Evolutionary conservation across 1,140 invertebrate genomes (phyloP), one percentile per base, ranked within the genome.

Genomic region (Drosophila pandora): DNA sequence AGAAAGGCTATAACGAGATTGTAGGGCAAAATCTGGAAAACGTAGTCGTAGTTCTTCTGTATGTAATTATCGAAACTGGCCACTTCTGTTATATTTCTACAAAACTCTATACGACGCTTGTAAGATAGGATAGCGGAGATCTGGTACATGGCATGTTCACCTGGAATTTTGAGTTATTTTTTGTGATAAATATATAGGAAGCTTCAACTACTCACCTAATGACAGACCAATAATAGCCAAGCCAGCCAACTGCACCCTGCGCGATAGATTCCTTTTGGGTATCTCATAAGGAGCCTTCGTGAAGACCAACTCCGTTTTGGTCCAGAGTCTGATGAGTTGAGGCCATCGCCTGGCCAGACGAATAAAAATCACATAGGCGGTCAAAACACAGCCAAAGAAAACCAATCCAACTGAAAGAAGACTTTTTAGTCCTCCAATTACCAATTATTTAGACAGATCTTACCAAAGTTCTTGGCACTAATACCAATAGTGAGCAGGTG

Each of bases 401-500:
- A 90, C 76, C 1, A 84, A 39, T n/a, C 90, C 90, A 13, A 89
- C 90, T 91, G 8, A 3, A 13, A 41, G 6, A 48, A 32, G 28
- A 30, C 2, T 2, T 6, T 1, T 13, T 7, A 2, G 9, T n/a
- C 7, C 13, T 22, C 9, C 37, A 47, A 23, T 5, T 34, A 9
- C 1, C 7, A 10, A 17, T 32, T 7, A 12, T 22, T 22, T 0
- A 6, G 8, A 3, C 0, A 21, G 8, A 3, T 56, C 80, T 62
- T 12, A 91, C 90, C 88, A 32, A 90, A 78, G 60, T 91, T 91
- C 53, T 91, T 91, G 2, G 90, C 77, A 34, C 79, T 81, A 2
- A 91, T 63, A 9, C 88, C 88, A 67, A 90, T 73, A 22, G 54
- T 54, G 1, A 79, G 4, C 32, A 91, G 63, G 25, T 74, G 71